Percentiles rank a stretch among this genome's conserved stretches.
Evolutionary conservation across 2,113 vertebrate species (phyloP).

Genomic region (Dasyornis broadbenti): DNA sequence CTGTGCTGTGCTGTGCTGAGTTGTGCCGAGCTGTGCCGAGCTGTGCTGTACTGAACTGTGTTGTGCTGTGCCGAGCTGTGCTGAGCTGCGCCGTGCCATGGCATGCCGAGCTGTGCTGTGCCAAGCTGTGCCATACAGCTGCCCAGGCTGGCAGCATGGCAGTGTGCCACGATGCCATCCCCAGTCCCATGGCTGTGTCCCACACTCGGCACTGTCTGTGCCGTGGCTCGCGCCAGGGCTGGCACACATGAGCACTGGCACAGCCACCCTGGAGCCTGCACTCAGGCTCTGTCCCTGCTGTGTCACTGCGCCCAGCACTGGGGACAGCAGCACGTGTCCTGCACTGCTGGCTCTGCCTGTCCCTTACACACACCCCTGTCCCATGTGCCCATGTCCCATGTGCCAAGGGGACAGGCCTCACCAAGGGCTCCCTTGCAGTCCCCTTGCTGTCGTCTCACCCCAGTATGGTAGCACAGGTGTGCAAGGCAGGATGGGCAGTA

Average conservation of each 20-base stretch:
- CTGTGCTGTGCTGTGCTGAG: neutral
- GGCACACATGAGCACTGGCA: neutral
- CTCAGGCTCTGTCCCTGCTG: no score
- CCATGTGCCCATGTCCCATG: no score
- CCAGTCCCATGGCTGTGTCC: neutral
- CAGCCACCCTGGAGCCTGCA: neutral
- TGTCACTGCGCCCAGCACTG: neutral
- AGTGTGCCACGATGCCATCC: neutral
- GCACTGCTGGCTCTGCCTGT: neutral
- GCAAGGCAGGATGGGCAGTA: neutral
- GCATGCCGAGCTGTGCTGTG: no score
- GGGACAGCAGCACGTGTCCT: neutral
- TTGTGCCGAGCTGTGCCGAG: neutral
- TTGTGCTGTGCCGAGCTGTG: no score
- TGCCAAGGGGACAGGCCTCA: neutral
- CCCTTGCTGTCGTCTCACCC: neutral
- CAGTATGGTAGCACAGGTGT: neutral
- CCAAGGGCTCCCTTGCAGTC: fast-evolving
- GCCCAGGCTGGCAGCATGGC: neutral
- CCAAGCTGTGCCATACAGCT: neutral
- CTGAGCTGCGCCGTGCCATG: no score
- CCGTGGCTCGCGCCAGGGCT: fast-evolving
- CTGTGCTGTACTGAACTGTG: no score
- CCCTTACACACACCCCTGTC: neutral
- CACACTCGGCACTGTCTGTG: fast-evolving